Conservation (phyloP, 1,140 invertebrate species). For the Babylonia areolata region DNA sequence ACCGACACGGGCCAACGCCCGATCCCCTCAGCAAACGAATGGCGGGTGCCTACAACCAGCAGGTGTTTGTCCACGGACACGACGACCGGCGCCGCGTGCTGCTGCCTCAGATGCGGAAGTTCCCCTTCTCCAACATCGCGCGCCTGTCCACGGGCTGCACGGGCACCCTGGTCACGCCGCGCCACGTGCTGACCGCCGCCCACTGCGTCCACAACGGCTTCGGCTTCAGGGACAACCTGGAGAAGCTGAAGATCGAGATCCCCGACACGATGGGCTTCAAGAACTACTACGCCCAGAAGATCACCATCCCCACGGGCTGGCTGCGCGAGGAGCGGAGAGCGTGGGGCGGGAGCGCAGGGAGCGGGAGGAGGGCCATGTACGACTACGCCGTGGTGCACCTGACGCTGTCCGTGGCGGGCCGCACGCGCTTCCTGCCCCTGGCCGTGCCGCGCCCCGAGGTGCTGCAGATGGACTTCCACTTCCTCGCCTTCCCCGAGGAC, state of each 20-base stretch:
- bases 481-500: slow-evolving; percentile 60
- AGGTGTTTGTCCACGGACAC: slow-evolving; percentile 47
- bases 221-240: slow-evolving; percentile 53
- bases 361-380: slow-evolving; percentile 40
- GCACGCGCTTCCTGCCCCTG: slow-evolving; percentile 57
- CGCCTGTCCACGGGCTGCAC: slow-evolving; percentile 65
- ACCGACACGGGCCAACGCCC: neutral
- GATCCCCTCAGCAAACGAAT: neutral
- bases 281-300: slow-evolving; percentile 61
- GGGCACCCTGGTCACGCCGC: slow-evolving; percentile 63
- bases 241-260: slow-evolving; percentile 63
- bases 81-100: slow-evolving; percentile 51
- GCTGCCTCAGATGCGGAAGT: slow-evolving; percentile 48
- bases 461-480: slow-evolving; percentile 55
- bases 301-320: slow-evolving; percentile 61
- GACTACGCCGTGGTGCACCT: slow-evolving; percentile 66
- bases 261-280: slow-evolving; percentile 55
- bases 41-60: slow-evolving; percentile 17
- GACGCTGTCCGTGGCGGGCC: slow-evolving; percentile 51
- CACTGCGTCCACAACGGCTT: slow-evolving; percentile 66
- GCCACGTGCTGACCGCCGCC: slow-evolving; percentile 64
- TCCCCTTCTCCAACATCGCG: slow-evolving; percentile 65
- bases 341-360: neutral
- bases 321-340: slow-evolving; percentile 15
- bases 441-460: slow-evolving; percentile 53